Base-by-base conservation (phyloP, 2,797 vertebrate genomes). In the Hirundo rustica region DNA sequence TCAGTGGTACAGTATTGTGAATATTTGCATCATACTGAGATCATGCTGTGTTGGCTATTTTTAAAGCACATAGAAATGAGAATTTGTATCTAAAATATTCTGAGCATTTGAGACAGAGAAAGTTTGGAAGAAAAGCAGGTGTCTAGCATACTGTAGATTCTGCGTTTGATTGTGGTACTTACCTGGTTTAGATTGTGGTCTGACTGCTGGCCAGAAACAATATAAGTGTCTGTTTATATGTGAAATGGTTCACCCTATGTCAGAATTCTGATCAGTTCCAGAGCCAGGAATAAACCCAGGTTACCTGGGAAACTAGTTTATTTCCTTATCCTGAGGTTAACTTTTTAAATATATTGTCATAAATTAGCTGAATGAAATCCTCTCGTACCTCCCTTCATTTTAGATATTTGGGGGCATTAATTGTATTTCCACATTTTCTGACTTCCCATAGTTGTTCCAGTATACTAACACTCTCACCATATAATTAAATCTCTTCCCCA, bases 301-400 rank as follows among this genome's bases (percentile, higher is more conserved):
- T 86, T 92, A 81, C 73, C 80, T 93, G 91, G 70, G 54, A 89
- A 90, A 71, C 70, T 38, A 86, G 26, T 93, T 92, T 81, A 40
- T 94, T 94, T 92, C n/a, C 50, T 90, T 93, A 47, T 74, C 34
- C 73, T 13, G 13, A 26, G 29, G 10, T 75, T 81, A 88, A 48
- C 5, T 36, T 83, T 48, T 36, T 67, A 50, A 55, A 38, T 54
- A 32, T 58, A 73, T 85, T 23, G 11, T 68, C 20, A 83, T 83
- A 83, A 66, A 82, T 76, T 76, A 81, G 15, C 45, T 80, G 65
- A 80, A 77, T 68, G 2, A 89, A 94, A 77, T 84, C 32, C 4
- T 78, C 48, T 91, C 58, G 40, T 17, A 45, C 15, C 13, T 89
- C 55, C 27, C n/a, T 81, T 96, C 23, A 11, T 62, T 55, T 32